Evolutionary conservation across 1,140 invertebrate genomes (phyloP).

Genomic region (Sitophilus oryzae): DNA sequence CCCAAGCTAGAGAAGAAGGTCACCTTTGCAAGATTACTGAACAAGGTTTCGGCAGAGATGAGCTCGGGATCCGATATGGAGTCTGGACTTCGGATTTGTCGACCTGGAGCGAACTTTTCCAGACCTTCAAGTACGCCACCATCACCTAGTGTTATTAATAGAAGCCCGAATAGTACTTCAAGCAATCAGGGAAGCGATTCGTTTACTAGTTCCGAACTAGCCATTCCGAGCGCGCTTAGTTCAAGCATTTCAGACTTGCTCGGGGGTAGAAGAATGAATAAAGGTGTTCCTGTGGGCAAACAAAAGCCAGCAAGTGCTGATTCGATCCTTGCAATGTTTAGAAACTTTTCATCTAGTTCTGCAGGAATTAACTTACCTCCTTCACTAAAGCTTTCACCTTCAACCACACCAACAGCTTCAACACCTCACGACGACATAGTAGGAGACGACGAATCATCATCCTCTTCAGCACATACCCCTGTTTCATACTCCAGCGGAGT

Average conservation of each 20-base stretch:
- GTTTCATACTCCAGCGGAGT: conserved; percentile 50
- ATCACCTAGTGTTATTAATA: conserved; percentile 49
- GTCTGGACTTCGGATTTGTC: conserved; percentile 47
- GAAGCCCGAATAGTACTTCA: conserved; percentile 57
- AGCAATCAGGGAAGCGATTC: conserved; percentile 66
- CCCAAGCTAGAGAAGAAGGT: conserved; percentile 68
- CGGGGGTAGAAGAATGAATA: conserved; percentile 25
- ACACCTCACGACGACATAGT: conserved; percentile 60
- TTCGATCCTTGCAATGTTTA: conserved; percentile 68
- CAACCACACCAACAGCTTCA: conserved; percentile 59
- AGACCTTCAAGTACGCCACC: conserved; percentile 49
- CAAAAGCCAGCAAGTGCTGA: conserved; percentile 64
- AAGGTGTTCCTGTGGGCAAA: conserved; percentile 30
- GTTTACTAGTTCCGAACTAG: conserved; percentile 59
- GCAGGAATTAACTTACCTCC: conserved; percentile 49
- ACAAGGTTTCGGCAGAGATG: conserved; percentile 68
- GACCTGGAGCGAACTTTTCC: conserved; percentile 38
- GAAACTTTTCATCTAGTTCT: conserved; percentile 56
- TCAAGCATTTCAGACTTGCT: conserved; percentile 42
- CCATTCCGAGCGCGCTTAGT: conserved; percentile 41
- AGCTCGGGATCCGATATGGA: conserved; percentile 61
- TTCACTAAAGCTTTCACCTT: conserved; percentile 53
- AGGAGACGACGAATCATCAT: conserved; percentile 57
- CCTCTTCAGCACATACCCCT: conserved; percentile 54
- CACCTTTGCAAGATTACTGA: conserved; percentile 65